Evolutionary conservation across 2,113 vertebrate species (phyloP).

Genomic region (Oncorhynchus tshawytscha): DNA sequence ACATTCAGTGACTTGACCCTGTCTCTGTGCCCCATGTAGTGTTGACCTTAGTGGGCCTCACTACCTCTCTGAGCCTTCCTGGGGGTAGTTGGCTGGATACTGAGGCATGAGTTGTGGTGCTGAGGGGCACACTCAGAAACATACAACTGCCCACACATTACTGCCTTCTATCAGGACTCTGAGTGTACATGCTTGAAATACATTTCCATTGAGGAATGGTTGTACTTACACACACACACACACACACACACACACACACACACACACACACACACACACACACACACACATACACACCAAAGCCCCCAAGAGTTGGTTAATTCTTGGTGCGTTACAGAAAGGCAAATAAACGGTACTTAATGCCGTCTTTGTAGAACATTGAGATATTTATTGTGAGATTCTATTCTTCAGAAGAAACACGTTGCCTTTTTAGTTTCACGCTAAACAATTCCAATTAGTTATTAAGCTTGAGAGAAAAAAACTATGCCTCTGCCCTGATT

Average conservation of each 20-base stretch:
- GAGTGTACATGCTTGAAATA: conserved; percentile 41
- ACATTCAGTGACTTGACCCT: background rate
- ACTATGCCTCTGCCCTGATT: conserved; percentile 5
- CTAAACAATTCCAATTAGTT: conserved; percentile 14
- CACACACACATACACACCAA: background rate
- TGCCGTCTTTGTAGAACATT: background rate
- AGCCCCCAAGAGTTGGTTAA: too few relatives aligned
- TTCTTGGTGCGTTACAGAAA: background rate
- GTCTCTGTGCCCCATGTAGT: background rate
- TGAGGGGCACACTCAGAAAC: conserved; percentile 21
- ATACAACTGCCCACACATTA: conserved; percentile 53
- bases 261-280: background rate
- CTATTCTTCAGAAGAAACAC: background rate
- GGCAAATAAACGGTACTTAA: background rate
- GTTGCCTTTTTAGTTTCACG: background rate
- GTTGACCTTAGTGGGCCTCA: background rate
- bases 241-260: background rate
- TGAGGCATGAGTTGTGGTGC: conserved; percentile 21
- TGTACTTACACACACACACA: conserved; percentile 31
- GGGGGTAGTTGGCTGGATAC: background rate
- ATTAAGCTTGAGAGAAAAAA: conserved; percentile 11
- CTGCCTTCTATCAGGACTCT: conserved; percentile 33
- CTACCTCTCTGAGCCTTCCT: background rate
- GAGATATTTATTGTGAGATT: background rate
- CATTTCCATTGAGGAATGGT: conserved; percentile 31